Evolutionary conservation across 2,113 vertebrate species (phyloP).

Genomic region (Aldabrachelys gigantea): DNA sequence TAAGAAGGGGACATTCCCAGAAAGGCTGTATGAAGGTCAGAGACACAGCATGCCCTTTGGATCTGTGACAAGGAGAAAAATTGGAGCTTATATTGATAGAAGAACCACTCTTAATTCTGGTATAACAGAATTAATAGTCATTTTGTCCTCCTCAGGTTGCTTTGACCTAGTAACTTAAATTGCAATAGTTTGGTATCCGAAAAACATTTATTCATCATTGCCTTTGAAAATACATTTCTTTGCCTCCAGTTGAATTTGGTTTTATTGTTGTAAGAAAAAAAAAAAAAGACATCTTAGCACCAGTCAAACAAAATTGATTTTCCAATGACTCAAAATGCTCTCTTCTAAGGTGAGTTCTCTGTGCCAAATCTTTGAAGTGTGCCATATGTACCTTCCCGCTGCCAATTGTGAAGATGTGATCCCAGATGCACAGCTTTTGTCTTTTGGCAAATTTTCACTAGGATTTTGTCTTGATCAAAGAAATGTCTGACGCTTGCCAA

Average conservation of each 20-base stretch:
- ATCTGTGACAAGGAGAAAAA: not conserved
- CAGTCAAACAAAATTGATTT: constrained; percentile 54
- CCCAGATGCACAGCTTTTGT: constrained; percentile 53
- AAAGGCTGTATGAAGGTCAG: not conserved
- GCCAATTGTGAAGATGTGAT: constrained; percentile 63
- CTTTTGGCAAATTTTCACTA: constrained; percentile 66
- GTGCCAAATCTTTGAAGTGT: constrained; percentile 67
- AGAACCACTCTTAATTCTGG: not conserved
- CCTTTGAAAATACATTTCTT: constrained; percentile 56
- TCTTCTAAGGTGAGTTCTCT: constrained; percentile 64
- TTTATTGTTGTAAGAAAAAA: constrained; percentile 38
- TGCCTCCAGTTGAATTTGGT: constrained; percentile 36
- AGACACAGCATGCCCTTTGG: not conserved
- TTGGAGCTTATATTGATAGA: constrained; percentile 6
- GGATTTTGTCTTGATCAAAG: constrained; percentile 63
- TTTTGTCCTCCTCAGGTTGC: not conserved
- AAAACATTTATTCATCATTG: constrained; percentile 35
- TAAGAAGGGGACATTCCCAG: not conserved
- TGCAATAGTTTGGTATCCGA: not conserved
- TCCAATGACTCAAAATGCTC: constrained; percentile 42
- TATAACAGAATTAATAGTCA: constrained; percentile 13
- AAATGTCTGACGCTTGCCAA: constrained; percentile 58
- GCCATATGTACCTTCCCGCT: constrained; percentile 36
- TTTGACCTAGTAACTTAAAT: constrained; percentile 26
- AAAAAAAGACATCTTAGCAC: constrained; percentile 2